Evolutionary conservation across 2,888 invertebrate species (phyloP).

Genomic region (Ligdia adustata): DNA sequence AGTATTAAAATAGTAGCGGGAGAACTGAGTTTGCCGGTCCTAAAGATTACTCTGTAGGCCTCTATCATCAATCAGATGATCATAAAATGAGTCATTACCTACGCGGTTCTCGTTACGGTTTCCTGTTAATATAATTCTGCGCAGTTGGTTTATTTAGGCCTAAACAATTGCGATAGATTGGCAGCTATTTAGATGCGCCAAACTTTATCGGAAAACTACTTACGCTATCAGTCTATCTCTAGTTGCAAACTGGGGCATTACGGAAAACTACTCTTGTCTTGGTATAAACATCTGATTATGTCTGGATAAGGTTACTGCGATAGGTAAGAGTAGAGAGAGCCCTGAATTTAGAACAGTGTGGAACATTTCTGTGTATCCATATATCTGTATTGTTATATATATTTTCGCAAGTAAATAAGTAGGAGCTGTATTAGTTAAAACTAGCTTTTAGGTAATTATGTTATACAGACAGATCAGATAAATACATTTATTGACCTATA

Average conservation of each 20-base stretch:
- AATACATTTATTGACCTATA: too few species aligned
- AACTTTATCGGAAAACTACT: conserved; percentile 8
- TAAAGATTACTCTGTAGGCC: neutral
- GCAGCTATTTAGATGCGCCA: conserved; percentile 7
- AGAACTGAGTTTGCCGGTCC: conserved; percentile 2
- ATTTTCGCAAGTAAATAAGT: too few species aligned
- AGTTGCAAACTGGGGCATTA: neutral
- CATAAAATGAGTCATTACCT: conserved; percentile 45
- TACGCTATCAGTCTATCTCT: conserved; percentile 5
- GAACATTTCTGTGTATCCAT: too few species aligned
- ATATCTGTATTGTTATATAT: too few species aligned
- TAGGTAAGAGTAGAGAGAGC: too few species aligned
- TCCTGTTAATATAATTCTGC: conserved; percentile 42
- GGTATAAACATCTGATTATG: neutral
- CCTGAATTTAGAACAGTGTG: too few species aligned
- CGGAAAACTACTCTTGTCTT: conserved; percentile 38
- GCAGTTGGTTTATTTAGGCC: conserved; percentile 39
- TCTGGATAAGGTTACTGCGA: too few species aligned
- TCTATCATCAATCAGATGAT: conserved; percentile 26
- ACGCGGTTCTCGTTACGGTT: conserved; percentile 40
- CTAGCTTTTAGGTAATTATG: too few species aligned
- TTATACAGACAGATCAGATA: too few species aligned
- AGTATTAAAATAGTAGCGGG: neutral
- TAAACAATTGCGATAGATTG: conserved; percentile 12
- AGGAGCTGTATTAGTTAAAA: too few species aligned